A percentile compares a stretch with the other conserved stretches of the same genome.
These are phyloP conservation scores for Archaeoteleia sp. DNA, from an alignment of 2,888 invertebrate genomes.

Conservation along the genomic window DNA sequence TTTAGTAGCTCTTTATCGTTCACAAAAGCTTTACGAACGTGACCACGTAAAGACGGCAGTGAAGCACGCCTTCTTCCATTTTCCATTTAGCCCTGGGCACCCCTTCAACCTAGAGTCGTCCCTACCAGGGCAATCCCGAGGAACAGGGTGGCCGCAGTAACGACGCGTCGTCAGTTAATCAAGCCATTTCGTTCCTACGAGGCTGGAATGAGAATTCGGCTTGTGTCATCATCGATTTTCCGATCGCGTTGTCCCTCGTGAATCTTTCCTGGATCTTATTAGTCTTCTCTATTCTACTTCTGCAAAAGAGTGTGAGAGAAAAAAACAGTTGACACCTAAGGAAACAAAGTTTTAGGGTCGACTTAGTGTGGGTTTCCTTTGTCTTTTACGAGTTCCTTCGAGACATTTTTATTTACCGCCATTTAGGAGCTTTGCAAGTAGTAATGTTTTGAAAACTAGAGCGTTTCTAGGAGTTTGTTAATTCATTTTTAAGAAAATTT, in stretches of 20 bases:
- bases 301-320: too few relatives aligned
- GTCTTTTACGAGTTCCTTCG: too few relatives aligned
- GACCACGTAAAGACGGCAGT: conserved; percentile 61
- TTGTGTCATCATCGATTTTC: conserved; percentile 47
- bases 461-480: too few relatives aligned
- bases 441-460: too few relatives aligned
- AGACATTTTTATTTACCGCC: too few relatives aligned
- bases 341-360: too few relatives aligned
- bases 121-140: conserved; percentile 64
- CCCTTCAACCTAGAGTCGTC: conserved; percentile 56
- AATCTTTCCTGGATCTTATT: conserved; percentile 12
- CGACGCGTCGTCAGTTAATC: conserved; percentile 74
- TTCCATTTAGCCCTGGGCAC: conserved; percentile 58
- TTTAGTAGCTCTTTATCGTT: conserved; percentile 58
- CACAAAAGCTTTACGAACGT: conserved; percentile 60
- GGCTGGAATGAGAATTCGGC: conserved; percentile 61
- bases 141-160: conserved; percentile 67
- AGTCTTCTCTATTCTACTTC: too few relatives aligned
- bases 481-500: too few relatives aligned
- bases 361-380: too few relatives aligned
- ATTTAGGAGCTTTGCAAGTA: too few relatives aligned
- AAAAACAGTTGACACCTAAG: too few relatives aligned
- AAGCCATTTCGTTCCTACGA: conserved; percentile 72
- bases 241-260: conserved; percentile 35
- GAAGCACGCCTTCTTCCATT: conserved; percentile 60